phyloP scores from a whole-genome alignment of 2,797 vertebrate genomes.

The Leptodactylus fallax region DNA sequence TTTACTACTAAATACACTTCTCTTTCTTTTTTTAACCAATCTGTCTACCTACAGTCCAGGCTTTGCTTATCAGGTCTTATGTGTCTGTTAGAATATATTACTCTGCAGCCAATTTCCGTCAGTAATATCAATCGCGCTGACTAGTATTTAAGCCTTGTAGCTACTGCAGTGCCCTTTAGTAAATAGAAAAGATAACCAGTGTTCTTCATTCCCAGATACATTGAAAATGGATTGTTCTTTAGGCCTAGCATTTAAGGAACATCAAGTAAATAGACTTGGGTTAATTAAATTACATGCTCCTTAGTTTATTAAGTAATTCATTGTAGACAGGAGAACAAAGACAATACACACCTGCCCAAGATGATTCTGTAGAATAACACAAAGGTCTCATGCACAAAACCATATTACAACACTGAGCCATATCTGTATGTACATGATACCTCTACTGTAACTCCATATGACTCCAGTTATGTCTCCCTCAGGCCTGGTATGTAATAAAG shows the following conservation, averaged over 20 bases:
- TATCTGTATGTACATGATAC: no score
- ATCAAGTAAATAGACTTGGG: slow-evolving; percentile 59
- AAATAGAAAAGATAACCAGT: slow-evolving; percentile 63
- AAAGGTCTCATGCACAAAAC: neutral
- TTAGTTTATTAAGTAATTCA: slow-evolving; percentile 56
- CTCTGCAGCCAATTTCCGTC: slow-evolving; percentile 55
- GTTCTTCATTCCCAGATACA: slow-evolving; percentile 53
- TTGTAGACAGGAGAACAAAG: slow-evolving; percentile 29
- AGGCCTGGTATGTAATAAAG: no score
- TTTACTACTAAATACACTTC: neutral
- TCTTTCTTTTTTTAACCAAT: neutral
- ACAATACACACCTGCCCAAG: slow-evolving; percentile 8
- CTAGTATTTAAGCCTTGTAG: slow-evolving; percentile 55
- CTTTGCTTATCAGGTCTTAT: slow-evolving; percentile 50
- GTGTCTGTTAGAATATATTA: slow-evolving; percentile 57
- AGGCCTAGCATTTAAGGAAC: slow-evolving; percentile 56
- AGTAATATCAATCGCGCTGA: slow-evolving; percentile 55
- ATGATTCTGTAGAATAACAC: neutral
- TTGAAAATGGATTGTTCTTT: slow-evolving; percentile 54
- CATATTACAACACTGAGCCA: neutral
- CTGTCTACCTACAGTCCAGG: slow-evolving; percentile 7
- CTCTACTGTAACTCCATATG: no score
- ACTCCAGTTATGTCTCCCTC: no score
- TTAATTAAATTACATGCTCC: slow-evolving; percentile 62
- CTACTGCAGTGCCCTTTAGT: slow-evolving; percentile 59